Conservation (phyloP, 1,140 invertebrate species). For the Augochlora pura region DNA sequence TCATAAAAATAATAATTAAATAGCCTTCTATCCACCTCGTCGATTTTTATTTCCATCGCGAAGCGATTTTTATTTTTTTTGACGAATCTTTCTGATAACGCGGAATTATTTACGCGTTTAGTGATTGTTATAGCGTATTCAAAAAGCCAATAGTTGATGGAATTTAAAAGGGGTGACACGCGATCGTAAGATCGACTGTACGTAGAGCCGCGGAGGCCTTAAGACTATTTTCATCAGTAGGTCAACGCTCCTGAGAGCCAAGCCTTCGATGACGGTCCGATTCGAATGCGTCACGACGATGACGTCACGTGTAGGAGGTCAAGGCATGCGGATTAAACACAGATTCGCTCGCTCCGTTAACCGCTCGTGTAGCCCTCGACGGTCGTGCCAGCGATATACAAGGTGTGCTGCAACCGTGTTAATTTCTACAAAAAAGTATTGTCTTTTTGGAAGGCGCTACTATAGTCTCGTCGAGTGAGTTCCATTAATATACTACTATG, state of each 20-base stretch:
- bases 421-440: too few species aligned
- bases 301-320: conserved; percentile 59
- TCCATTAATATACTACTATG: too few species aligned
- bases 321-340: conserved; percentile 51
- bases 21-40: too few species aligned
- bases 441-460: too few species aligned
- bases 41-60: too few species aligned
- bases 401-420: too few species aligned
- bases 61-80: too few species aligned
- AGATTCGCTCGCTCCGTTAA: conserved; percentile 11
- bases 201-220: conserved; percentile 21
- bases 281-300: conserved; percentile 38
- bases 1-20: too few species aligned
- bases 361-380: not conserved
- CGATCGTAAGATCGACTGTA: conserved; percentile 36
- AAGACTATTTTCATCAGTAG: conserved; percentile 47
- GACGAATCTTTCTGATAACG: too few species aligned
- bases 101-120: too few species aligned
- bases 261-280: conserved; percentile 51
- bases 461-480: too few species aligned
- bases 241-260: conserved; percentile 41
- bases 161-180: conserved; percentile 50
- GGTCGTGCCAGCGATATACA: not conserved
- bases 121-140: conserved; percentile 7
- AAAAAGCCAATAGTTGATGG: conserved; percentile 34